A percentile compares a stretch with the other conserved stretches of the same genome.
Conservation (phyloP, 2,888 invertebrate genomes). For the Conistra vaccinii region DNA sequence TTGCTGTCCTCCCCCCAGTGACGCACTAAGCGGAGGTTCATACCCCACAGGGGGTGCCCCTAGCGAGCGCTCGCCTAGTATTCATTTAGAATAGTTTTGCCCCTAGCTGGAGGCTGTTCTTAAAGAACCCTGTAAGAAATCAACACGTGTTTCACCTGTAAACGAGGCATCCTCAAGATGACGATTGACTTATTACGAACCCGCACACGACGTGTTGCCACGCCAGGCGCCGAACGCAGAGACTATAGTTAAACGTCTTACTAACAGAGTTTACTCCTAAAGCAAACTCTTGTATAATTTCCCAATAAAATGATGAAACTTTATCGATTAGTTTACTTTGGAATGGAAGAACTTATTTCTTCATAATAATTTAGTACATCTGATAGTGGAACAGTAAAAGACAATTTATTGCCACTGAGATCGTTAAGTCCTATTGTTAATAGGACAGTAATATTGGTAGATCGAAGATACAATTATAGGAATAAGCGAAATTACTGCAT, state of each 20-base stretch:
- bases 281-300: conserved; percentile 5
- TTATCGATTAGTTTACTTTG: conserved; percentile 18
- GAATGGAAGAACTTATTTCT: conserved; percentile 26
- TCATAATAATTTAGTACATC: conserved; percentile 46
- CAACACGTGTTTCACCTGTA: too few species aligned
- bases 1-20: too few species aligned
- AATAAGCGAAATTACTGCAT: conserved; percentile 38
- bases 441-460: conserved; percentile 24
- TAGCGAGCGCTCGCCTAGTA: too few species aligned
- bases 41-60: too few species aligned
- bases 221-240: too few species aligned
- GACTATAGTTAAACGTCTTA: background rate
- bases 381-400: conserved; percentile 36
- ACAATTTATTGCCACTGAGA: conserved; percentile 31
- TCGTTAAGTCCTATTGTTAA: conserved; percentile 44
- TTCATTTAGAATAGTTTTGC: too few species aligned
- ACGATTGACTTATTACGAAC: too few species aligned
- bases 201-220: too few species aligned
- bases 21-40: too few species aligned
- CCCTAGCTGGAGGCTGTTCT: too few species aligned
- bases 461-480: conserved; percentile 50
- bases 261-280: background rate
- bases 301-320: conserved; percentile 21
- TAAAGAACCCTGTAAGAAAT: too few species aligned
- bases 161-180: too few species aligned